Evolutionary conservation across 2,113 vertebrate genomes (phyloP).

Genomic region (Mus spicilegus): DNA sequence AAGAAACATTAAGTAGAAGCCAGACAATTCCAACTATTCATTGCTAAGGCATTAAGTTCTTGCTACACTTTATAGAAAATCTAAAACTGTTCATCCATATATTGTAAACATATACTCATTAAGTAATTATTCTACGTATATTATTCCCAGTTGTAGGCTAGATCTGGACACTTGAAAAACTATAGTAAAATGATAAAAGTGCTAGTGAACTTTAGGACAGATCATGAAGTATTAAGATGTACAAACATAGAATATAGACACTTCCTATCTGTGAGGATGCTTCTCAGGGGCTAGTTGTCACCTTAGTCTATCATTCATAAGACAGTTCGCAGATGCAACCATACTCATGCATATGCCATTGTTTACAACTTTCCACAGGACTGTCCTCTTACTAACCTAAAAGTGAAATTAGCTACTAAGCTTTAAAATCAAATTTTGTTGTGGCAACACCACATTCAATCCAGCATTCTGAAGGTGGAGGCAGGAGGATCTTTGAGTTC

Average conservation of each 20-base stretch:
- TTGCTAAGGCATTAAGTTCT: neutral
- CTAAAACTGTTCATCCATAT: neutral
- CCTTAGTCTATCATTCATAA: neutral
- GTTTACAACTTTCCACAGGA: neutral
- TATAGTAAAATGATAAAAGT: neutral
- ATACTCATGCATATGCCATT: neutral
- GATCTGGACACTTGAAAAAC: neutral
- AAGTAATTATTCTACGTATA: neutral
- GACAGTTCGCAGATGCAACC: neutral
- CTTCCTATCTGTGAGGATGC: neutral
- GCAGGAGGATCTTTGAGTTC: neutral
- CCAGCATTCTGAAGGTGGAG: neutral
- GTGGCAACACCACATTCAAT: neutral
- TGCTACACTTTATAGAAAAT: neutral
- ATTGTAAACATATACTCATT: neutral
- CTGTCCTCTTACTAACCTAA: neutral
- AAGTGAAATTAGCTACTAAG: neutral
- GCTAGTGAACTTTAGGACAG: neutral
- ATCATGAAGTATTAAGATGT: neutral
- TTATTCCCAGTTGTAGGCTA: neutral
- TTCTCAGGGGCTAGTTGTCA: neutral
- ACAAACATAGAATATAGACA: neutral
- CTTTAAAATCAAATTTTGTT: neutral
- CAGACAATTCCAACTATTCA: neutral
- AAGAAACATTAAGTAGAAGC: neutral